Percentiles rank a stretch among this genome's conserved stretches.
Conservation (phyloP, 2,888 invertebrate genomes). For the Opisthograptis luteolata region DNA sequence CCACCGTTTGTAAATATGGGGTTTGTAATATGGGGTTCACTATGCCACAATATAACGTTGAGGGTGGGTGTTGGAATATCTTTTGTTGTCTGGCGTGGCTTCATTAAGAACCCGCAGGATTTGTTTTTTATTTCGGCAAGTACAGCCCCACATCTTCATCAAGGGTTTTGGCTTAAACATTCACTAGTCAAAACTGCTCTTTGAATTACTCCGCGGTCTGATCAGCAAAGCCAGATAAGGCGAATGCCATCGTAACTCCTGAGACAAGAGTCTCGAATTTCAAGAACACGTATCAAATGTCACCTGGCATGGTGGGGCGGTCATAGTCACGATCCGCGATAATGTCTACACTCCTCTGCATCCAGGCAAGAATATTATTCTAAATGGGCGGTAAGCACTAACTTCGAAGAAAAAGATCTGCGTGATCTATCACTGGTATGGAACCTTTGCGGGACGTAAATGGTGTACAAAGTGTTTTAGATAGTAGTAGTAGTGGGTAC, state of each 20-base stretch:
- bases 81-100: constrained; percentile 25
- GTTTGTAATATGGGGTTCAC: too few relatives aligned
- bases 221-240: neutral
- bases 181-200: constrained; percentile 2
- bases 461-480: too few relatives aligned
- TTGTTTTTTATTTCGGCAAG: too few relatives aligned
- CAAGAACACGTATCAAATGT: constrained; percentile 13
- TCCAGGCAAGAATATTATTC: too few relatives aligned
- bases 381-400: neutral
- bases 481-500: too few relatives aligned
- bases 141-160: too few relatives aligned
- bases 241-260: neutral
- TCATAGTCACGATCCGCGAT: constrained; percentile 19
- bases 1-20: too few relatives aligned
- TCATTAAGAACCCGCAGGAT: constrained; percentile 7
- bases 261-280: constrained; percentile 3
- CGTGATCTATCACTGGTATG: too few relatives aligned
- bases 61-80: constrained; percentile 13
- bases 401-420: neutral
- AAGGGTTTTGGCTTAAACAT: too few relatives aligned
- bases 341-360: neutral
- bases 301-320: constrained; percentile 16
- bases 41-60: constrained; percentile 3
- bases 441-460: too few relatives aligned
- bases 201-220: neutral